Evolutionary conservation across 2,113 vertebrate genomes (phyloP).

Genomic region (Cottus gobio): DNA sequence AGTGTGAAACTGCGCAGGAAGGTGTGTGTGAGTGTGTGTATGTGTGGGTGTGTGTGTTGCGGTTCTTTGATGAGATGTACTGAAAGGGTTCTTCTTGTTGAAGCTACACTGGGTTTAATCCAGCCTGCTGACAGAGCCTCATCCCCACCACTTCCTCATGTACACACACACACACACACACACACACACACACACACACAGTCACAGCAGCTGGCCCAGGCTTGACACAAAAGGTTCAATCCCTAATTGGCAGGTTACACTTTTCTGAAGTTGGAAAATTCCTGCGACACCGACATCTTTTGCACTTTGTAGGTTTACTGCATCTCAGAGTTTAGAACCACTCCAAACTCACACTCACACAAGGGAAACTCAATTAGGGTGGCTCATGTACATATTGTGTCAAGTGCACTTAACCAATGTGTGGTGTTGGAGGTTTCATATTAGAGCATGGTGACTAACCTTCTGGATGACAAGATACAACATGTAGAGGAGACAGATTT

Average conservation of each 20-base stretch:
- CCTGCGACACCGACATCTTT: constrained; percentile 47
- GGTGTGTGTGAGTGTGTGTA: constrained; percentile 25
- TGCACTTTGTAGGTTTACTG: constrained; percentile 32
- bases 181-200: constrained; percentile 34
- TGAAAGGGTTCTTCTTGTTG: constrained; percentile 71
- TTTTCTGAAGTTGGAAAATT: constrained; percentile 65
- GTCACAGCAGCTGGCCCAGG: constrained; percentile 53
- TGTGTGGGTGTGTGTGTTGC: constrained; percentile 22
- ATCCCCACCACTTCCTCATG: constrained; percentile 65
- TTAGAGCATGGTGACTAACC: not conserved
- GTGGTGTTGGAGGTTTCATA: not conserved
- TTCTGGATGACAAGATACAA: not conserved
- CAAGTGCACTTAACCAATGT: not conserved
- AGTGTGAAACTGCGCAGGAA: constrained; percentile 49
- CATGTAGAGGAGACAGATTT: not conserved
- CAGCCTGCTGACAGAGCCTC: constrained; percentile 75
- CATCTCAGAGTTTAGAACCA: constrained; percentile 5
- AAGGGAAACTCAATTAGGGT: not conserved
- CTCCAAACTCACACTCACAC: not conserved
- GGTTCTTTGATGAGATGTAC: constrained; percentile 69
- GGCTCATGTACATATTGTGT: not conserved
- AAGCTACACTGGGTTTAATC: constrained; percentile 67
- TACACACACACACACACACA: constrained; percentile 32
- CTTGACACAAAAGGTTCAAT: constrained; percentile 61
- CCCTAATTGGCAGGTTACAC: constrained; percentile 66